These are phyloP conservation scores for Cirrhinus mrigala DNA, from an alignment of 2,797 vertebrate species.

Conservation along the genomic window DNA sequence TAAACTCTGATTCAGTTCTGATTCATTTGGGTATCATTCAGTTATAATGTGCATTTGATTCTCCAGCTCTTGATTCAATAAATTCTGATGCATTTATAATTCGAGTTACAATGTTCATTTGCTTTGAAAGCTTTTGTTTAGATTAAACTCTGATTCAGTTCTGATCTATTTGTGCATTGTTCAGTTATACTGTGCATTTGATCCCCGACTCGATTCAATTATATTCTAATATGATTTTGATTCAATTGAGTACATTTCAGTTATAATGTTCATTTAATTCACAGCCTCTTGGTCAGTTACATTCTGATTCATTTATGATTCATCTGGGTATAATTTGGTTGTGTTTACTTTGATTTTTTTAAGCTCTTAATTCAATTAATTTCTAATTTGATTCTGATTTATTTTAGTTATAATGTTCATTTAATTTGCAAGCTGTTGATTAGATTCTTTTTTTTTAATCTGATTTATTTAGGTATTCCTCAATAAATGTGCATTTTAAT, in stretches of 20 bases:
- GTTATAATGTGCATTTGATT: background rate
- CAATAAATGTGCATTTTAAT: background rate
- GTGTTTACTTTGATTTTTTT: no score
- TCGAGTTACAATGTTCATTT: background rate
- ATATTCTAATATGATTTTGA: background rate
- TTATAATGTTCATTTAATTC: background rate
- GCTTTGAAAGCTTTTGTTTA: background rate
- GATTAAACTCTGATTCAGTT: background rate
- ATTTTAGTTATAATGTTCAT: background rate
- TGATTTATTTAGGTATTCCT: no score
- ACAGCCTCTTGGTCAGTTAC: background rate
- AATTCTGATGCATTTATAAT: background rate
- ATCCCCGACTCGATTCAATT: background rate
- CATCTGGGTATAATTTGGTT: background rate
- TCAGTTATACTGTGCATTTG: no score
- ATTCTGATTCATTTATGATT: background rate
- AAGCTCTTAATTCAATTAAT: background rate
- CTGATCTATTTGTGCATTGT: background rate
- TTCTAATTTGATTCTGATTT: background rate
- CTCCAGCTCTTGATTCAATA: no score
- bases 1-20: background rate
- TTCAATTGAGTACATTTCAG: background rate
- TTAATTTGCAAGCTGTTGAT: no score
- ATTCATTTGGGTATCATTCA: background rate
- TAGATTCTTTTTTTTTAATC: no score